Percentiles rank a stretch among this genome's conserved stretches.
These are phyloP conservation scores for Halcyon badia DNA, from an alignment of 2,797 vertebrate species.

Conservation along the genomic window DNA sequence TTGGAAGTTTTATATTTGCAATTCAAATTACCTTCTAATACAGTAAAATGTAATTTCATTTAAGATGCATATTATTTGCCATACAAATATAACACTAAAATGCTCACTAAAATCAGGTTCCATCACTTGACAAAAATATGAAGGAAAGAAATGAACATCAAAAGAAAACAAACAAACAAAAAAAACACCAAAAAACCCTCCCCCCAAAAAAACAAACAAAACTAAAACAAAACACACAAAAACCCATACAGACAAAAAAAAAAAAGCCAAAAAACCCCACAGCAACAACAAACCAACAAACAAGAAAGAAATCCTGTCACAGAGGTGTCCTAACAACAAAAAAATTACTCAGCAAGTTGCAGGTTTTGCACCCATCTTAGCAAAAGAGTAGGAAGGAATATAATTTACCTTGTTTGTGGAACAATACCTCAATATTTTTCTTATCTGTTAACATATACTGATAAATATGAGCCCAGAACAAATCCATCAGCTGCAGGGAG, in stretches of 20 bases:
- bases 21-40: not conserved
- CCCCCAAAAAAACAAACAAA: no score
- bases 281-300: no score
- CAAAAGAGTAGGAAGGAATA: not conserved
- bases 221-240: not conserved
- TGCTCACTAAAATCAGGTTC: not conserved
- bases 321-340: not conserved
- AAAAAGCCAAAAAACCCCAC: not conserved
- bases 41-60: not conserved
- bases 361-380: not conserved
- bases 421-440: not conserved
- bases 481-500: conserved; percentile 34
- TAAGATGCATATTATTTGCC: not conserved
- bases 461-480: not conserved
- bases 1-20: not conserved
- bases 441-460: not conserved
- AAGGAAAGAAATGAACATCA: not conserved
- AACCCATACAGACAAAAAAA: no score
- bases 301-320: not conserved
- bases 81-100: not conserved
- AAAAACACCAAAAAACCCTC: not conserved
- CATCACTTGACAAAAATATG: not conserved
- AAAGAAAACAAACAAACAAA: not conserved
- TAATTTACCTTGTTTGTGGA: not conserved
- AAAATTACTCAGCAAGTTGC: not conserved